Conservation (phyloP, 2,888 invertebrate genomes). For the Heliconius sara region DNA sequence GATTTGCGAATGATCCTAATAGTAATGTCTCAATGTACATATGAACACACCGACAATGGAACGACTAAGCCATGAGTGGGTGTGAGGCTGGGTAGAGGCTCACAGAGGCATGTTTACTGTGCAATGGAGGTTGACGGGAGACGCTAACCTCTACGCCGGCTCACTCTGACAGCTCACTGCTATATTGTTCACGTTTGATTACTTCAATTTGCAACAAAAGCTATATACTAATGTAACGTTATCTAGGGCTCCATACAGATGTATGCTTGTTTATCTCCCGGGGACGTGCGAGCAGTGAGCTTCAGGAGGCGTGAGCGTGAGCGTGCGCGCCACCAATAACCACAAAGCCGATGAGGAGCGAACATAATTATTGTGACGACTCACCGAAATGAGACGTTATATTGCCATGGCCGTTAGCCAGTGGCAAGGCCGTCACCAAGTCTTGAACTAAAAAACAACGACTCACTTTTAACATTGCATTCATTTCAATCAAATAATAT, state of each 20-base stretch:
- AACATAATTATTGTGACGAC: slow-evolving; percentile 77
- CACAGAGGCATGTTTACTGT: slow-evolving; percentile 70
- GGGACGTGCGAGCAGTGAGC: slow-evolving; percentile 42
- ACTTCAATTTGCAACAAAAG: not conserved
- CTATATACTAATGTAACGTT: not conserved
- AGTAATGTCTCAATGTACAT: slow-evolving; percentile 65
- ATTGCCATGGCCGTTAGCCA: slow-evolving; percentile 84
- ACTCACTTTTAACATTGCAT: slow-evolving; percentile 81
- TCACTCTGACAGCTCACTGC: slow-evolving; percentile 57
- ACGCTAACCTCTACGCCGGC: slow-evolving; percentile 66
- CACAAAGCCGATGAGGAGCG: slow-evolving; percentile 80
- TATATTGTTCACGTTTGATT: not conserved
- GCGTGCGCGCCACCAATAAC: slow-evolving; percentile 74
- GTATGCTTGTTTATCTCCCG: not conserved
- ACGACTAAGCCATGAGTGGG: slow-evolving; percentile 79
- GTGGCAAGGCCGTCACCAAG: slow-evolving; percentile 84
- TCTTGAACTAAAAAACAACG: slow-evolving; percentile 85
- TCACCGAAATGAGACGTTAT: slow-evolving; percentile 83
- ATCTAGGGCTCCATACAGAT: not conserved
- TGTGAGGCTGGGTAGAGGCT: slow-evolving; percentile 76
- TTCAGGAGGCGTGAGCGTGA: slow-evolving; percentile 54
- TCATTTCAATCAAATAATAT: slow-evolving; percentile 61
- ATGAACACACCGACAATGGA: slow-evolving; percentile 77
- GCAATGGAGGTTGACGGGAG: slow-evolving; percentile 63
- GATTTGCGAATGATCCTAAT: slow-evolving; percentile 66